Percentiles rank a stretch among this genome's conserved stretches.
phyloP scores from a whole-genome alignment of 2,888 invertebrate species.

The Pyrochroa serraticornis region DNA sequence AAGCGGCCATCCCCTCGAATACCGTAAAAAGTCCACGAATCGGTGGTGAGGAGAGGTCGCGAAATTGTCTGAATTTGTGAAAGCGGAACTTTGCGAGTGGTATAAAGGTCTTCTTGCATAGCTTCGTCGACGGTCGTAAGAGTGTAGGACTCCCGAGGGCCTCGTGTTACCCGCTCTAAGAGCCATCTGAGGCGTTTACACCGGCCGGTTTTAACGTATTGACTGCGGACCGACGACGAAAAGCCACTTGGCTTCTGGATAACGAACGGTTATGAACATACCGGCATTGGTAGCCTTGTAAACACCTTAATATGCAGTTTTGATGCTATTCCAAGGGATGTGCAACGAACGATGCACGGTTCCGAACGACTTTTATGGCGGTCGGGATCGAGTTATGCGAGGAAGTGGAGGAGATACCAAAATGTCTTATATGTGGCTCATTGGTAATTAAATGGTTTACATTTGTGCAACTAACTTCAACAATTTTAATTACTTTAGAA shows the following conservation, averaged over 20 bases:
- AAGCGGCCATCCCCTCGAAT: conserved; percentile 6
- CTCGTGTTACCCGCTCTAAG: conserved; percentile 18
- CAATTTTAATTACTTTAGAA: neutral
- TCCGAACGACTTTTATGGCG: neutral
- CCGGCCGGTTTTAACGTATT: conserved; percentile 21
- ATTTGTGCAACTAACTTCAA: no score
- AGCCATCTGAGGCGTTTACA: conserved; percentile 24
- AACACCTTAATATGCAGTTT: conserved; percentile 8
- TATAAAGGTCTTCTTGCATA: conserved; percentile 19
- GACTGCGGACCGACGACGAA: conserved; percentile 10
- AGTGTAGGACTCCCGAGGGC: conserved; percentile 24
- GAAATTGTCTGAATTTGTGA: conserved; percentile 20
- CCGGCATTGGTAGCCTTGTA: conserved; percentile 3
- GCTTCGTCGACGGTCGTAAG: conserved; percentile 19
- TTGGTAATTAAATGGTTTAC: no score
- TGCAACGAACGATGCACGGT: neutral
- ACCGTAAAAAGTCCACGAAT: conserved; percentile 15
- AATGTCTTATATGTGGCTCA: no score
- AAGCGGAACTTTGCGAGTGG: conserved; percentile 20
- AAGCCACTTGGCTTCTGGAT: conserved; percentile 17
- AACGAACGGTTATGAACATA: conserved; percentile 14
- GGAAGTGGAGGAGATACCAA: no score
- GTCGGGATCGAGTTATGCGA: neutral
- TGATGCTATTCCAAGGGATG: neutral
- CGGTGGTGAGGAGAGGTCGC: conserved; percentile 8